phyloP scores from a whole-genome alignment of 1,140 invertebrate genomes.

The Ruditapes philippinarum region DNA sequence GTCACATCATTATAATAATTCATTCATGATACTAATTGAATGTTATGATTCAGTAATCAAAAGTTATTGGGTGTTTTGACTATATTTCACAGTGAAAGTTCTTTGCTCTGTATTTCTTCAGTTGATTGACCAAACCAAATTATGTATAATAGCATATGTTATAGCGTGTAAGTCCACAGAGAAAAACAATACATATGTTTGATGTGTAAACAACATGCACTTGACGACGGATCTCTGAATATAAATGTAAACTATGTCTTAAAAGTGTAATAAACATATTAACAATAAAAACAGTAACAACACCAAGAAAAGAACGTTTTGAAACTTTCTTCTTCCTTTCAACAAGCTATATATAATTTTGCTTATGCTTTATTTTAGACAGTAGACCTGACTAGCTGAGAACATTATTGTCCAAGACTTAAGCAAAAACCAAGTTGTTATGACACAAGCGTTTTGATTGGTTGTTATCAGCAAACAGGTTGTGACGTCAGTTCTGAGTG shows the following conservation, averaged over 20 bases:
- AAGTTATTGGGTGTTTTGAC: no score
- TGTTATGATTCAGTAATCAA: no score
- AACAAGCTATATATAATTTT: not conserved
- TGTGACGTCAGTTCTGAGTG: slow-evolving; percentile 38
- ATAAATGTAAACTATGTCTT: not conserved
- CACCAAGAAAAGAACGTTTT: slow-evolving; percentile 12
- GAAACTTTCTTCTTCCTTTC: not conserved
- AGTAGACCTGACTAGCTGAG: slow-evolving; percentile 3
- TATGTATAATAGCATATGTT: not conserved
- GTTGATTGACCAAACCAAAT: not conserved
- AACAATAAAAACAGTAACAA: slow-evolving; percentile 14
- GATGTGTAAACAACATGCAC: not conserved
- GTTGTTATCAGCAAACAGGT: slow-evolving; percentile 48
- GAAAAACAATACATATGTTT: not conserved
- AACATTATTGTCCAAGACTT: not conserved
- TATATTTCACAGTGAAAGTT: not conserved
- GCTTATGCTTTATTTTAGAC: not conserved
- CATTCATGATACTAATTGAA: no score
- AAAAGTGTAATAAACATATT: not conserved
- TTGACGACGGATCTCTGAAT: not conserved
- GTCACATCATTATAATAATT: no score
- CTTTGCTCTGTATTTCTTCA: not conserved
- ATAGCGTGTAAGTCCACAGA: not conserved
- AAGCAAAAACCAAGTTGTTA: not conserved
- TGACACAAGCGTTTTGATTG: not conserved